phyloP scores from a whole-genome alignment of 1,140 invertebrate species.

The Lordiphosa mommai region DNA sequence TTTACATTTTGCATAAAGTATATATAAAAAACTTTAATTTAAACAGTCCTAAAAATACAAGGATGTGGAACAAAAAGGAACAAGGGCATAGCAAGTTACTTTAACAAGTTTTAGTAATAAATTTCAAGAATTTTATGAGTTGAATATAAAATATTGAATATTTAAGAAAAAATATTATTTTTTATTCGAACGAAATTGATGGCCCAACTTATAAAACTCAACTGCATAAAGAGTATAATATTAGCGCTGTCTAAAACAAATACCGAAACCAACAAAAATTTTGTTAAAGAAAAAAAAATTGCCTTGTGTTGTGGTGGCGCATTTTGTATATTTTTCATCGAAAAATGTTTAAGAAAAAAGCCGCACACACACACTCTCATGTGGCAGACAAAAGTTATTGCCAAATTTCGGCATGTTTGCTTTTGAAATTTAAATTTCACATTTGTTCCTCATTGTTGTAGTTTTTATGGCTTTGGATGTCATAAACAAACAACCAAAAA shows the following conservation, averaged over 20 bases:
- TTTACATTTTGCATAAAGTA: no score
- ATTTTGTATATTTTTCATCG: slow-evolving; percentile 37
- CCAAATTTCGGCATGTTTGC: slow-evolving; percentile 77
- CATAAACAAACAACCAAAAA: slow-evolving; percentile 35
- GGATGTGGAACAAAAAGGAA: no score
- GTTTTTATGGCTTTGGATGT: slow-evolving; percentile 61
- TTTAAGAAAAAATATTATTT: no score
- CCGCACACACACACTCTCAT: slow-evolving; percentile 20
- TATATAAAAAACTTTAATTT: no score
- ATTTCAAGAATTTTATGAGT: no score
- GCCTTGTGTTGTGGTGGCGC: slow-evolving; percentile 11
- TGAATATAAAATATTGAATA: no score
- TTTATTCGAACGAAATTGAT: neutral
- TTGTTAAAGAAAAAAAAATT: slow-evolving; percentile 11
- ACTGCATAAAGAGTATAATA: slow-evolving; percentile 3
- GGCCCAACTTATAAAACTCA: neutral
- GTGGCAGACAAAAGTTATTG: slow-evolving; percentile 62
- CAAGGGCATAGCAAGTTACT: no score
- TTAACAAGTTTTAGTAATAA: no score
- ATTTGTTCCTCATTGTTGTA: slow-evolving; percentile 45
- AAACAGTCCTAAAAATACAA: no score
- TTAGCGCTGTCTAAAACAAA: slow-evolving; percentile 12
- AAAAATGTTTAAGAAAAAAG: slow-evolving; percentile 50
- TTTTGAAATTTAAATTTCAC: slow-evolving; percentile 78
- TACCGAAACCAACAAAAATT: slow-evolving; percentile 16